Conservation (phyloP, 2,797 vertebrate genomes). For the Kryptolebias ocellatus region DNA sequence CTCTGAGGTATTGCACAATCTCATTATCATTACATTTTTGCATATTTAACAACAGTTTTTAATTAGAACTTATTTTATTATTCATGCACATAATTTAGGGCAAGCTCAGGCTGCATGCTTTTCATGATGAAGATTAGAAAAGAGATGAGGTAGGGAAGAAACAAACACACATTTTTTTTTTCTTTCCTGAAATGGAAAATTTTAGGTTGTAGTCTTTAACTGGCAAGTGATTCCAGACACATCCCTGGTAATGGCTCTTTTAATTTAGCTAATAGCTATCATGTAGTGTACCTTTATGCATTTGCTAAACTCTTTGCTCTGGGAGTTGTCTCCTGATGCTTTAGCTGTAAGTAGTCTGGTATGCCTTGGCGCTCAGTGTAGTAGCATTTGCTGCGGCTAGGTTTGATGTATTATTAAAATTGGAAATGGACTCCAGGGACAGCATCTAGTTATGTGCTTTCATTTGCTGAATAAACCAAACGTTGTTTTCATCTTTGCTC, state of each 20-base stretch:
- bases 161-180: slow-evolving; percentile 62
- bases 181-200: slow-evolving; percentile 81
- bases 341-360: slow-evolving; percentile 92
- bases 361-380: slow-evolving; percentile 92
- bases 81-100: slow-evolving; percentile 99
- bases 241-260: slow-evolving; percentile 91
- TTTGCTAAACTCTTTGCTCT: slow-evolving; percentile 94
- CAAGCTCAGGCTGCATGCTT: slow-evolving; percentile 86
- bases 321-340: slow-evolving; percentile 92
- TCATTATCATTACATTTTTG: slow-evolving; percentile 99
- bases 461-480: slow-evolving; percentile 99
- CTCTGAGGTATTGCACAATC: slow-evolving; percentile 98
- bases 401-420: slow-evolving; percentile 99
- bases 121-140: slow-evolving; percentile 80
- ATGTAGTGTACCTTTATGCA: slow-evolving; percentile 98
- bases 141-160: slow-evolving; percentile 73
- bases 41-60: slow-evolving; percentile 99
- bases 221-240: slow-evolving; percentile 83
- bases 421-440: slow-evolving; percentile 99
- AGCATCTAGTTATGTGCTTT: slow-evolving; percentile 99
- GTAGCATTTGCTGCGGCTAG: slow-evolving; percentile 93
- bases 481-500: slow-evolving; percentile 99
- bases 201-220: slow-evolving; percentile 83
- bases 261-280: slow-evolving; percentile 99
- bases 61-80: slow-evolving; percentile 99